Evolutionary conservation across 2,888 invertebrate genomes (phyloP), one percentile per base, ranked within the genome.

Genomic region (Protophormia terraenovae): DNA sequence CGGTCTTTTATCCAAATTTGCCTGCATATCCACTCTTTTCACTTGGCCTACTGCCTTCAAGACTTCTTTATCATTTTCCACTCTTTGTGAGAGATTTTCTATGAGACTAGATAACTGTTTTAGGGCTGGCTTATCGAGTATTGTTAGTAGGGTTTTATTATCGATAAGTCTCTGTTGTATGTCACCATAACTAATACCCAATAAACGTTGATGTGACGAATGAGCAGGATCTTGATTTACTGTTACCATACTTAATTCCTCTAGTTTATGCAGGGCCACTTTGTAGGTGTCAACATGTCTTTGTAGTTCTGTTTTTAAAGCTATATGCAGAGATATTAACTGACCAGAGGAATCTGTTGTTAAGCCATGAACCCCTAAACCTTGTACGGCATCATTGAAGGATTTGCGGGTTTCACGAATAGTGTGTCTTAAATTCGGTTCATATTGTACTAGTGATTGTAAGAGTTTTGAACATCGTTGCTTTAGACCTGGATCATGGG

Each of bases 1-100:
- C 0, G 96, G 95, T 88, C 95, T 94, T 91, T 88, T 93, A 87
- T 95, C 96, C 71, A 95, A 94, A 77, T 95, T 93, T 4, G 95
- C 94, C 89, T 95, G 92, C 0, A 94, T 94, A 78, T 95, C 95
- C 69, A 95, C 94, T 83, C 94, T 93, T 90, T 95, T 95, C 69
- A 96, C 94, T 90, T 95, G 95, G 0, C 95, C 95, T 47, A 95
- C 94, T 87, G 95, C 95, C 45, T 95, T 94, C 84, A 98, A 93
- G 72, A 97, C 97, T 79, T 97, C 97, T 92, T 98, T 98, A 93
- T 98, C 98, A 90, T 96, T 96, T 91, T 98, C 97, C 60, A 98
- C 97, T 86, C 98, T 94, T 27, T 96, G 94, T 62, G 96, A 95
- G 50, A 98, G 93, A 87, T 95, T 94, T 53, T 95, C 94, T 50